A percentile compares a stretch with the other conserved stretches of the same genome.
Evolutionary conservation across 1,140 invertebrate genomes (phyloP).

Genomic region (Diabrotica undecimpunctata): DNA sequence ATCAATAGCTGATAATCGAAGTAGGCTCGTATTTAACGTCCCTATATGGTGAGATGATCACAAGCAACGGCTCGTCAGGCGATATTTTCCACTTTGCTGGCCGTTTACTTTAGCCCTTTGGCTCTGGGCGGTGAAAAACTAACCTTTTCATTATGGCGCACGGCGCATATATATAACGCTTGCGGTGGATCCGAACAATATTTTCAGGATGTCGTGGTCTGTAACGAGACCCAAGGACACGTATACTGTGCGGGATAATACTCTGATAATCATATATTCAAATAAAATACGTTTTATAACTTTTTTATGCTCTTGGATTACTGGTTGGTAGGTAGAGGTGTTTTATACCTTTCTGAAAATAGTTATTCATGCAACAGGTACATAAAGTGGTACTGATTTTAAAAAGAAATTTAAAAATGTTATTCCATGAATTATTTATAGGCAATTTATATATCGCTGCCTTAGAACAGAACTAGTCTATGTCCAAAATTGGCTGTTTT

Average conservation of each 20-base stretch:
- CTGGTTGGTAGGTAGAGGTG: too few species aligned
- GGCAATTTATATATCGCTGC: too few species aligned
- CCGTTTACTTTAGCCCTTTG: conserved; percentile 10
- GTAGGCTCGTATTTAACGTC: conserved; percentile 8
- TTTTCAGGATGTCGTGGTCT: background rate
- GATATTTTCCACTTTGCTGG: conserved; percentile 14
- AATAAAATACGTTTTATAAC: too few species aligned
- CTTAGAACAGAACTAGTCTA: too few species aligned
- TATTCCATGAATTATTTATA: too few species aligned
- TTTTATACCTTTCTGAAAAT: too few species aligned
- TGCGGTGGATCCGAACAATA: background rate
- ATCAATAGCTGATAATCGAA: conserved; percentile 12
- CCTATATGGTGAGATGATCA: conserved; percentile 13
- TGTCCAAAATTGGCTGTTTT: too few species aligned
- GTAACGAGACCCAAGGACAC: background rate
- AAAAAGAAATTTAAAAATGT: too few species aligned
- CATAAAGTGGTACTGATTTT: too few species aligned
- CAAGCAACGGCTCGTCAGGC: conserved; percentile 6
- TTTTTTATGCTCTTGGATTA: too few species aligned
- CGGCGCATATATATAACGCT: background rate
- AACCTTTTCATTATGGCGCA: conserved; percentile 7
- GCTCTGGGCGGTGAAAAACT: conserved; percentile 8
- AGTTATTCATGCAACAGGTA: too few species aligned
- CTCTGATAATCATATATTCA: too few species aligned
- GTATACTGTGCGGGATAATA: background rate